These are phyloP conservation scores for Euproctis similis DNA, from an alignment of 2,888 invertebrate species.

Conservation along the genomic window DNA sequence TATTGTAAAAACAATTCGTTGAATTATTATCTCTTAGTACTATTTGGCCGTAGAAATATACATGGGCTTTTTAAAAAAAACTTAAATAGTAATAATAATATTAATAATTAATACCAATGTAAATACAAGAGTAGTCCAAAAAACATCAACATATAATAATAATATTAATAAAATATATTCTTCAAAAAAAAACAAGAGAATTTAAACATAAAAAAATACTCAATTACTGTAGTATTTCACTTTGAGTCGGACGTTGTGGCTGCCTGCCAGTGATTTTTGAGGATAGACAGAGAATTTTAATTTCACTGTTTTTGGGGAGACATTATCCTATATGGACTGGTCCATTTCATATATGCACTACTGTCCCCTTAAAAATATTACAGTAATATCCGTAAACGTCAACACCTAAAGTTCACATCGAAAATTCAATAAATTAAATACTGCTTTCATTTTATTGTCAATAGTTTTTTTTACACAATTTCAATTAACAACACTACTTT, in stretches of 20 bases:
- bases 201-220: too few relatives aligned
- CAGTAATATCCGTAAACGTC: constrained; percentile 19
- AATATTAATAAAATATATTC: too few relatives aligned
- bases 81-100: constrained; percentile 55
- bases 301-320: too few relatives aligned
- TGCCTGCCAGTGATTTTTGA: too few relatives aligned
- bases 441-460: constrained; percentile 71
- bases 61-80: constrained; percentile 42
- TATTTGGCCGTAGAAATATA: constrained; percentile 50
- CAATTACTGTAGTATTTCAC: too few relatives aligned
- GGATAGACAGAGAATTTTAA: too few relatives aligned
- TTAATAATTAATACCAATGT: constrained; percentile 68
- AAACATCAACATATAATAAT: constrained; percentile 69
- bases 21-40: constrained; percentile 46
- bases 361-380: too few relatives aligned
- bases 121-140: constrained; percentile 56
- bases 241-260: too few relatives aligned
- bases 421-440: constrained; percentile 61
- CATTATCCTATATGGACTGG: too few relatives aligned
- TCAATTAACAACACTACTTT: constrained; percentile 31
- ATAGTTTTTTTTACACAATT: constrained; percentile 49
- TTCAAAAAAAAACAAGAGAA: constrained; percentile 63
- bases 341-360: too few relatives aligned
- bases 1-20: constrained; percentile 69
- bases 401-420: constrained; percentile 20